These are phyloP conservation scores for Leptinotarsa texana DNA, from an alignment of 1,140 invertebrate species.

Conservation along the genomic window DNA sequence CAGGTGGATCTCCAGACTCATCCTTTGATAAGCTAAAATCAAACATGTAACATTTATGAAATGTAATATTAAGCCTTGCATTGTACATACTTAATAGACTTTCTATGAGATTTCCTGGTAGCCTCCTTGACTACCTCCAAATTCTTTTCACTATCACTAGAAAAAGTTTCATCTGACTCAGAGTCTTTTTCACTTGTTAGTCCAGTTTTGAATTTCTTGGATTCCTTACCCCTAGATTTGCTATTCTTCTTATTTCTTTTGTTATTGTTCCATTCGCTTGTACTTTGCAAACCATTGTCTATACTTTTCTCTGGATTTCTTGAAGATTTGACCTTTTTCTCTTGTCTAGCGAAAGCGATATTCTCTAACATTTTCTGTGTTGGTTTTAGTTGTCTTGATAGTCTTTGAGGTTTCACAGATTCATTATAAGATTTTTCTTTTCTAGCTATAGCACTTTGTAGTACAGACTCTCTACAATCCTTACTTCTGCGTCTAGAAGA, in stretches of 20 bases:
- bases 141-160: background rate
- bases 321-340: constrained; percentile 26
- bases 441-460: constrained; percentile 62
- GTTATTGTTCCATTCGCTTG: constrained; percentile 25
- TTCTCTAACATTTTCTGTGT: constrained; percentile 50
- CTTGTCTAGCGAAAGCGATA: constrained; percentile 40
- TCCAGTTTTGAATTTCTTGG: constrained; percentile 33
- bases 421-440: constrained; percentile 62
- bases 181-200: constrained; percentile 31
- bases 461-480: constrained; percentile 58
- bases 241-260: constrained; percentile 35
- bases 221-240: constrained; percentile 18
- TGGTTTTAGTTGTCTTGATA: constrained; percentile 47
- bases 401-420: constrained; percentile 46
- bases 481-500: constrained; percentile 58
- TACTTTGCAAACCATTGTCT: background rate
- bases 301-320: constrained; percentile 13
- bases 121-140: constrained; percentile 17
- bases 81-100: constrained; percentile 32
- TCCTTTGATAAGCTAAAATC: constrained; percentile 4
- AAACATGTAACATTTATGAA: background rate
- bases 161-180: constrained; percentile 33
- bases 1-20: background rate
- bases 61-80: too few species aligned
- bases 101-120: constrained; percentile 37